Conservation (phyloP, 2,888 invertebrate species). For the Scotopteryx bipunctaria region DNA sequence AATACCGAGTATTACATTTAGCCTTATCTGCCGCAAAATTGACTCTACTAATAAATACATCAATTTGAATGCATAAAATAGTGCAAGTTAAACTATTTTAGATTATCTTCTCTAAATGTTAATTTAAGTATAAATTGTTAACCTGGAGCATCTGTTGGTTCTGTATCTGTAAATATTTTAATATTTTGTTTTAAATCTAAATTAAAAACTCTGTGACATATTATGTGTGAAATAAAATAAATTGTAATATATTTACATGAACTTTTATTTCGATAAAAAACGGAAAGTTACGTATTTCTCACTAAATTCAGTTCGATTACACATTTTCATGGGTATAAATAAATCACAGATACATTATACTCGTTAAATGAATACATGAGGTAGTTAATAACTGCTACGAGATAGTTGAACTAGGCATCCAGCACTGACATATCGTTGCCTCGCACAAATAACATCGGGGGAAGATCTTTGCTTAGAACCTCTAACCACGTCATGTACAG, state of each 20-base stretch:
- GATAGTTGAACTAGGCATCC: conserved; percentile 32
- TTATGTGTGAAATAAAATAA: conserved; percentile 81
- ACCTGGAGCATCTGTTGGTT: conserved; percentile 73
- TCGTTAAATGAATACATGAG: too few species aligned
- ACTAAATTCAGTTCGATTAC: conserved; percentile 1
- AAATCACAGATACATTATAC: too few species aligned
- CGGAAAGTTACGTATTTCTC: background rate
- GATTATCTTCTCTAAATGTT: conserved; percentile 36
- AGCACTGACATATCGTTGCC: conserved; percentile 93
- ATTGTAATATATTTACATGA: conserved; percentile 72
- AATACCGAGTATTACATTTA: background rate
- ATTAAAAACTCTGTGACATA: conserved; percentile 68
- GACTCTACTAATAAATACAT: conserved; percentile 12
- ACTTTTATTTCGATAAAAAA: conserved; percentile 29
- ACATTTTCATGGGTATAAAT: too few species aligned
- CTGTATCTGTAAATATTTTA: conserved; percentile 77
- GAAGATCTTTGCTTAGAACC: conserved; percentile 92
- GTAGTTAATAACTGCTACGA: too few species aligned
- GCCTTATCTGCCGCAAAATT: too few species aligned
- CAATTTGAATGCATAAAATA: conserved; percentile 30
- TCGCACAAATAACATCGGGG: conserved; percentile 92
- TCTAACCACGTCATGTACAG: conserved; percentile 98
- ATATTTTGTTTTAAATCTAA: conserved; percentile 70
- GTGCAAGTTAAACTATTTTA: conserved; percentile 32
- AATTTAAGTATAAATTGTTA: conserved; percentile 70